Base-by-base conservation (phyloP, 2,113 vertebrate species). In the Anolis carolinensis region DNA sequence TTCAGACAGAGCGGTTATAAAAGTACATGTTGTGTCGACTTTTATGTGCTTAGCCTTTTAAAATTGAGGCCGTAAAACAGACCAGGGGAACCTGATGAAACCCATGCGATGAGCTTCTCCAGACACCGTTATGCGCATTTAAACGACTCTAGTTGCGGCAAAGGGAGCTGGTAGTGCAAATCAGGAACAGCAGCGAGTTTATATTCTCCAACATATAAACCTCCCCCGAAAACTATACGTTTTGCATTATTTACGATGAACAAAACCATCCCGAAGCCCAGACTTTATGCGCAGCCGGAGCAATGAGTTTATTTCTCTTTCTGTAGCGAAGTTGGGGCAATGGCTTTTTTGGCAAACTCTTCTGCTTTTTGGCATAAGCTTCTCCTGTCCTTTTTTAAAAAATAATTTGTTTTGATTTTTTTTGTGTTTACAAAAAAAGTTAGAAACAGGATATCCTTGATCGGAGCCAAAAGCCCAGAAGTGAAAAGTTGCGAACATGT, bases 381-480 rank as follows among this genome's bases (percentile, higher is more conserved):
- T n/a, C n/a, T n/a, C n/a, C n/a, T n/a, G n/a, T n/a, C n/a, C n/a
- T n/a, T n/a, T n/a, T n/a, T 44, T 2, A 44, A 44, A 5, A 44
- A 18, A 59, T 13, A 89, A 52, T 87, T 88, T 75, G 72, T 79
- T 75, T 86, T 86, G 85, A 25, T 75, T 18, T 32, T 32, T n/a
- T 32, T 52, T 20, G 5, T 34, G 7, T 20, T 36, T 44, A 44
- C 39, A 44, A 44, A 44, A 44, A 68, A 91, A 86, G 89, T 74
- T 79, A 90, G 93, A 91, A 84, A 90, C 55, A 90, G 92, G 93
- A 88, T 93, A 86, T 77, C 90, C 92, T 73, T 59, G 55, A 59
- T 59, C 55, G 14, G 14, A 59, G 55, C 55, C 55, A 14, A 89
- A 92, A 93, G 88, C 86, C 52, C 52, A 55, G 52, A 55, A 55